These are phyloP conservation scores for Athalia rosae DNA, from an alignment of 2,888 invertebrate species.

Conservation along the genomic window DNA sequence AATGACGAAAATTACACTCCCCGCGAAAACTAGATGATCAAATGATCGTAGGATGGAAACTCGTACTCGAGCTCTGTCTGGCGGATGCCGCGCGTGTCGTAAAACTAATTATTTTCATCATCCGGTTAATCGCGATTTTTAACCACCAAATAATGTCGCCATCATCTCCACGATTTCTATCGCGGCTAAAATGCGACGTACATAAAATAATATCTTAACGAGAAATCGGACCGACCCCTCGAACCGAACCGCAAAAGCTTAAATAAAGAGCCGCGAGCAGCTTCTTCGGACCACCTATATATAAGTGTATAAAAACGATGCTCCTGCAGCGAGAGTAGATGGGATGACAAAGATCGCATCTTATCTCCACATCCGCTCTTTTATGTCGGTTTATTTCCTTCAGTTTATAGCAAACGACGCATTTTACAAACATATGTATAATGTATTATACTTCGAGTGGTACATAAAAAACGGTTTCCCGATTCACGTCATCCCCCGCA, in stretches of 20 bases:
- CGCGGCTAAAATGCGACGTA: neutral
- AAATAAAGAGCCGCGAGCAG: constrained; percentile 4
- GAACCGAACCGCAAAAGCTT: neutral
- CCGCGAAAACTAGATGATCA: constrained; percentile 23
- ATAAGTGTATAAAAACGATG: no score
- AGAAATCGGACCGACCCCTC: neutral
- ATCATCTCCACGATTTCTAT: constrained; percentile 10
- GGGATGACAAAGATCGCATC: constrained; percentile 7
- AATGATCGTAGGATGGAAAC: constrained; percentile 19
- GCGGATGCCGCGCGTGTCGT: neutral
- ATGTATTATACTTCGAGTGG: neutral
- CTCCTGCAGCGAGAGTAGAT: no score
- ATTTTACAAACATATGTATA: neutral
- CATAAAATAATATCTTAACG: constrained; percentile 22
- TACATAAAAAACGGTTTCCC: neutral
- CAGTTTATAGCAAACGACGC: neutral
- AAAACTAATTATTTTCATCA: constrained; percentile 32
- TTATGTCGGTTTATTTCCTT: constrained; percentile 5
- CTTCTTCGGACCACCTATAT: no score
- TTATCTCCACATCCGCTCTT: neutral
- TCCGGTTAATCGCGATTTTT: constrained; percentile 21
- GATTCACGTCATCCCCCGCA: no score
- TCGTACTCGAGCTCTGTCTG: neutral
- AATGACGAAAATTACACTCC: constrained; percentile 33
- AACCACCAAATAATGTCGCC: constrained; percentile 26